phyloP scores from a whole-genome alignment of 2,888 invertebrate species.

The Altica lythri region DNA sequence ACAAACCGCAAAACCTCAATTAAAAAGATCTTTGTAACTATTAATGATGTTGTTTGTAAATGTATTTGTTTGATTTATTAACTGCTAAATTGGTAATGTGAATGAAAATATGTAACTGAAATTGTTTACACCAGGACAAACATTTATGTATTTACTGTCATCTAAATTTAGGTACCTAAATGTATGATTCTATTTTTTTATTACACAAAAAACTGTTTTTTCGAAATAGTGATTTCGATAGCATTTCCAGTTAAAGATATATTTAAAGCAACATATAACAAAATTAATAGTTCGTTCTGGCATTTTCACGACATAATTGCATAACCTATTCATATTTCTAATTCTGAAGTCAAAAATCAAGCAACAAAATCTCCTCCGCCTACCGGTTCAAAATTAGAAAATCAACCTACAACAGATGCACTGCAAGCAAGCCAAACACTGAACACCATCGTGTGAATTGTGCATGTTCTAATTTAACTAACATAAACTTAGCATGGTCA shows the following conservation, averaged over 20 bases:
- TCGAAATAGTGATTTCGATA: too few species aligned
- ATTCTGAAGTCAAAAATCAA: neutral
- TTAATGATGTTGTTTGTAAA: neutral
- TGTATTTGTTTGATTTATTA: neutral
- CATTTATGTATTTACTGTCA: too few species aligned
- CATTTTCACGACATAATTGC: neutral
- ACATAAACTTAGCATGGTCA: constrained; percentile 13
- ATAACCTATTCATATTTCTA: neutral
- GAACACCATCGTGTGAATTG: neutral
- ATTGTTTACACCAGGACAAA: too few species aligned
- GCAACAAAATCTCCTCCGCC: neutral
- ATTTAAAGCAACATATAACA: too few species aligned
- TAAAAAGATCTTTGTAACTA: constrained; percentile 10
- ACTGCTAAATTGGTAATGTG: too few species aligned
- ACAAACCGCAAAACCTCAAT: constrained; percentile 28
- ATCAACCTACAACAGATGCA: neutral
- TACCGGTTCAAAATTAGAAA: constrained; percentile 2
- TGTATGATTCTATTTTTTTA: too few species aligned
- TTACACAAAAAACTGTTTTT: too few species aligned
- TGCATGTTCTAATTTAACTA: constrained; percentile 9
- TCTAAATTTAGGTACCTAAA: too few species aligned
- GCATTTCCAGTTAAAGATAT: too few species aligned
- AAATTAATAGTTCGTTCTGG: neutral
- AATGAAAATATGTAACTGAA: too few species aligned
- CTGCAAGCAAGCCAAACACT: too few species aligned